Evolutionary conservation across 2,797 vertebrate genomes (phyloP).

Genomic region (Kryptopterus vitreolus): DNA sequence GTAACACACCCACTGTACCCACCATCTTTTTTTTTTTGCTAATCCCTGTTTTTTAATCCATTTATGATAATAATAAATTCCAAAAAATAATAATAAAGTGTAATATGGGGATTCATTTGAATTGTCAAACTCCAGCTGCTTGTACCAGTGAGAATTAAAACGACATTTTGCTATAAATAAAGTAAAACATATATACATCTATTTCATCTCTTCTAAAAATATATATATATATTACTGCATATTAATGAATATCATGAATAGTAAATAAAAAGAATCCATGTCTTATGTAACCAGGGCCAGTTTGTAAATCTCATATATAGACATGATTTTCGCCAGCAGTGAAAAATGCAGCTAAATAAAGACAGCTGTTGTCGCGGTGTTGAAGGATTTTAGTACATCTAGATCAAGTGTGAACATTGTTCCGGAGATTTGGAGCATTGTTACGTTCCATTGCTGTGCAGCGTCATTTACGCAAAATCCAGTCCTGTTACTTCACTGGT

Average conservation of each 20-base stretch:
- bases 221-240: slow-evolving; percentile 22
- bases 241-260: background rate
- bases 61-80: background rate
- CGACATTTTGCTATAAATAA: slow-evolving; percentile 48
- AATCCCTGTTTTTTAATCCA: background rate
- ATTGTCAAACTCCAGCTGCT: slow-evolving; percentile 25
- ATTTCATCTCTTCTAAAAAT: slow-evolving; percentile 39
- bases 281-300: background rate
- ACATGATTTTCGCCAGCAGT: background rate
- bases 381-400: background rate
- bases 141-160: slow-evolving; percentile 21
- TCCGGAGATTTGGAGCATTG: background rate
- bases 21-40: background rate
- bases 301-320: background rate
- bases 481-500: background rate
- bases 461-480: background rate
- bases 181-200: slow-evolving; percentile 42
- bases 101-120: background rate
- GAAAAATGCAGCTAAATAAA: background rate
- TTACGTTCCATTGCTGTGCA: background rate
- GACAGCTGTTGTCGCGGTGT: background rate
- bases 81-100: background rate
- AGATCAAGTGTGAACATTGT: background rate
- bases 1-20: background rate
- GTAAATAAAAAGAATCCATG: background rate